A percentile compares a stretch with the other conserved stretches of the same genome.
These are phyloP conservation scores for Otus scops DNA, from an alignment of 2,797 vertebrate genomes.

Conservation along the genomic window DNA sequence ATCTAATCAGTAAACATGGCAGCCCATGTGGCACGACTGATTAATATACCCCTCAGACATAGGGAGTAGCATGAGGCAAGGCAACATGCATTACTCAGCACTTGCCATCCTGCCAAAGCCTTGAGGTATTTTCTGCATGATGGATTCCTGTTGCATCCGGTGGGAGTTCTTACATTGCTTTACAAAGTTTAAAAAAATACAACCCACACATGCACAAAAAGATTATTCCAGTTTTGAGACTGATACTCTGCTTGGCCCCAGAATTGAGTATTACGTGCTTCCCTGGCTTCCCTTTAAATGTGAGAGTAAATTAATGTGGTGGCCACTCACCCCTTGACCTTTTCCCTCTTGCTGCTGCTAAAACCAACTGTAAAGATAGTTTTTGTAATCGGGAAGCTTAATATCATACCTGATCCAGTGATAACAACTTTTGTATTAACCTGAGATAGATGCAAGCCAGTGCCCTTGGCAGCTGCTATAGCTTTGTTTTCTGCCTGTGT, in stretches of 20 bases:
- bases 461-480: not conserved
- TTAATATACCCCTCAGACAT: slow-evolving; percentile 4
- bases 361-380: not conserved
- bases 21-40: slow-evolving; percentile 32
- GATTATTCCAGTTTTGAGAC: not conserved
- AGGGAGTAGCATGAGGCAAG: not conserved
- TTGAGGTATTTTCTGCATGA: not conserved
- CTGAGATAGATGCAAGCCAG: not conserved
- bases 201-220: not conserved
- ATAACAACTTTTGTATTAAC: not conserved
- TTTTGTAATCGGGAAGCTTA: not conserved
- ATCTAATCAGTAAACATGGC: slow-evolving; percentile 52
- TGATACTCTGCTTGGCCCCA: not conserved
- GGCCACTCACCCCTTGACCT: not conserved
- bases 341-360: not conserved
- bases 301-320: not conserved
- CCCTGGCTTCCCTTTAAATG: not conserved
- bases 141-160: not conserved
- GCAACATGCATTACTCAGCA: slow-evolving; percentile 3
- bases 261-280: accelerated
- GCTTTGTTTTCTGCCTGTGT: not conserved
- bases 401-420: not conserved
- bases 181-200: not conserved
- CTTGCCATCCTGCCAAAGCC: slow-evolving; percentile 34
- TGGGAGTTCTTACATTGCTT: not conserved